Percentiles rank a stretch among this genome's conserved stretches.
Conservation (phyloP, 2,113 vertebrate genomes). For the Epinephelus lanceolatus region DNA sequence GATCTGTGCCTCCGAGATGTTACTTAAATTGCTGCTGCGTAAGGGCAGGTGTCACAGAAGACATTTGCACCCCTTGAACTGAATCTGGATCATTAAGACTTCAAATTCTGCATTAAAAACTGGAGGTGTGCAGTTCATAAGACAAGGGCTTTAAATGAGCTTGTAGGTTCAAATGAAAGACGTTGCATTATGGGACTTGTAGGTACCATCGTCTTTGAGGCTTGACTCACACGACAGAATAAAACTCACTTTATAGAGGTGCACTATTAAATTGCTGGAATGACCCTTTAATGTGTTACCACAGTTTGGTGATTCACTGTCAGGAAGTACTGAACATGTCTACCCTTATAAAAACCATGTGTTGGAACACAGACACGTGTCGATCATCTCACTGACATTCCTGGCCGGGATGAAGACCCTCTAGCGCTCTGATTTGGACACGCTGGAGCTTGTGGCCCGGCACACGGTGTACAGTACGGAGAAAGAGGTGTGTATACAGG, state of each 20-base stretch:
- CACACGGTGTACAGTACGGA: conserved; percentile 1
- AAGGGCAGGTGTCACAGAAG: not conserved
- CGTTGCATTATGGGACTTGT: not conserved
- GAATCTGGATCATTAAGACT: not conserved
- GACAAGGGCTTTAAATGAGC: not conserved
- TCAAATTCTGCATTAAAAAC: not conserved
- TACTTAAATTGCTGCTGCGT: not conserved
- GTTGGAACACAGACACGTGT: conserved; percentile 20
- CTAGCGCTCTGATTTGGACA: conserved; percentile 41
- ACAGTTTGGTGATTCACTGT: not conserved
- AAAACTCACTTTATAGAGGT: not conserved
- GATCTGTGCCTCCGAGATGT: not conserved
- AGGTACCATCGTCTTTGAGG: not conserved
- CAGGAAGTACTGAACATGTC: not conserved
- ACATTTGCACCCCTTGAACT: too few relatives aligned
- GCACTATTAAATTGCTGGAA: not conserved
- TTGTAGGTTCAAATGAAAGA: not conserved
- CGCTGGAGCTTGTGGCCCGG: conserved; percentile 43
- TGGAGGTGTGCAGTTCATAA: not conserved
- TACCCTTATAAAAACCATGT: not conserved
- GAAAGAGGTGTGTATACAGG: not conserved
- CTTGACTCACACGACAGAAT: not conserved
- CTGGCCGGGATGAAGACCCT: conserved; percentile 31
- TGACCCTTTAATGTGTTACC: not conserved
- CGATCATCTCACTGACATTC: conserved; percentile 46